A percentile compares a stretch with the other conserved stretches of the same genome.
phyloP scores from a whole-genome alignment of 2,888 invertebrate genomes.

The Drosophila trichaetosa region DNA sequence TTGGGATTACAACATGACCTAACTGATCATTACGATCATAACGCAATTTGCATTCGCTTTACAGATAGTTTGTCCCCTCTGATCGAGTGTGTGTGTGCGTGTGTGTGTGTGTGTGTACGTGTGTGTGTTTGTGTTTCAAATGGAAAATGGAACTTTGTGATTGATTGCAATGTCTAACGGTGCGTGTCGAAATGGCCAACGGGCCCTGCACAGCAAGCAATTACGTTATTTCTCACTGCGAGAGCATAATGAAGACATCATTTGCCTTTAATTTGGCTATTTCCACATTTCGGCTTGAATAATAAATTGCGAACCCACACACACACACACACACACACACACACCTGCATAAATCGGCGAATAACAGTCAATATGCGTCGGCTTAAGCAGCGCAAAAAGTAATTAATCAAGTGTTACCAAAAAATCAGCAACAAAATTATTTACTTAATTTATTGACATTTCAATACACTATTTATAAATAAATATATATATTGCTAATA shows the following conservation, averaged over 20 bases:
- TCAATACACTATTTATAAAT: conserved; percentile 26
- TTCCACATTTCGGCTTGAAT: conserved; percentile 73
- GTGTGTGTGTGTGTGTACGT: neutral
- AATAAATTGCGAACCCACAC: conserved; percentile 62
- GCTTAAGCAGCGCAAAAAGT: conserved; percentile 27
- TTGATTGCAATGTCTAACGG: conserved; percentile 72
- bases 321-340: conserved; percentile 12
- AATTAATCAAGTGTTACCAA: conserved; percentile 45
- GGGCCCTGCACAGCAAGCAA: conserved; percentile 56
- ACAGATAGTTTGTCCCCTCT: conserved; percentile 15
- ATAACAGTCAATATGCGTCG: conserved; percentile 27
- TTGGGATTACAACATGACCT: conserved; percentile 65
- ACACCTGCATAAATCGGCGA: conserved; percentile 15
- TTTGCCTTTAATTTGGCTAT: conserved; percentile 71
- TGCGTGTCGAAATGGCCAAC: conserved; percentile 70
- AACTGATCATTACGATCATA: conserved; percentile 72
- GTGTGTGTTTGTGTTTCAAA: conserved; percentile 31
- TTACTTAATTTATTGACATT: conserved; percentile 6
- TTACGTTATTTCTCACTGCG: conserved; percentile 67
- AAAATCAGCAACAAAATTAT: conserved; percentile 12
- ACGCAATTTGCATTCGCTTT: conserved; percentile 70
- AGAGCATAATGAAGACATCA: conserved; percentile 78
- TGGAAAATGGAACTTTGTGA: conserved; percentile 69
- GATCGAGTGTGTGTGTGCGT: neutral
- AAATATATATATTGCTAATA: neutral